phyloP scores from a whole-genome alignment of 2,888 invertebrate species.

The Melinopterus prodromus region DNA sequence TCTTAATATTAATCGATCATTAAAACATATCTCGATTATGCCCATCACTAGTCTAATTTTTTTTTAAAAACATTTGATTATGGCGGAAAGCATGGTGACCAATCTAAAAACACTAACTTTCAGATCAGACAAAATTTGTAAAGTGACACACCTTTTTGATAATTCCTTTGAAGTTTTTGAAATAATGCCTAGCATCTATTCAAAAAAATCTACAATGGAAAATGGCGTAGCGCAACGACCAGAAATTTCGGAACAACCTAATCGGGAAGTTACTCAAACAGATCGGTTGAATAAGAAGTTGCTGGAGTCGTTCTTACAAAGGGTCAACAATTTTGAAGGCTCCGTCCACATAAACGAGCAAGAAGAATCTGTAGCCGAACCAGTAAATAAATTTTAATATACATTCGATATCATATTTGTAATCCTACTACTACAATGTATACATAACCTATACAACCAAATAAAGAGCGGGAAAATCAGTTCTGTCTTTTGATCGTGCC shows the following conservation, averaged over 20 bases:
- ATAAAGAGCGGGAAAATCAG: constrained; percentile 21
- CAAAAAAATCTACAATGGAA: constrained; percentile 15
- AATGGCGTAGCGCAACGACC: constrained; percentile 9
- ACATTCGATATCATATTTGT: constrained; percentile 6
- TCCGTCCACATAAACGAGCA: constrained; percentile 33
- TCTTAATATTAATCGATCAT: too few relatives aligned
- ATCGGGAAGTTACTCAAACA: constrained; percentile 64
- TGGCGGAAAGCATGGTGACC: background rate
- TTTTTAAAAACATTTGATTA: background rate
- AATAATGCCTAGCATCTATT: constrained; percentile 15
- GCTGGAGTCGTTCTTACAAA: constrained; percentile 68
- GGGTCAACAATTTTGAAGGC: constrained; percentile 60
- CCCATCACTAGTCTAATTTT: too few relatives aligned
- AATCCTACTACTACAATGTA: background rate
- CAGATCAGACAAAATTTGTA: background rate
- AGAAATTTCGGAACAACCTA: constrained; percentile 28
- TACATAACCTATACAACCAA: constrained; percentile 13
- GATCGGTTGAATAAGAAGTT: constrained; percentile 74
- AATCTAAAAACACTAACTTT: background rate
- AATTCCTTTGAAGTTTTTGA: background rate
- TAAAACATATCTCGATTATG: too few relatives aligned
- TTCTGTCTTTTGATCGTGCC: constrained; percentile 7
- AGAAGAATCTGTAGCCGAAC: constrained; percentile 38
- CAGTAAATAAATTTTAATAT: constrained; percentile 35
- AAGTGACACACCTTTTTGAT: background rate